These are phyloP conservation scores for Leptopilina drosophilae DNA, from an alignment of 2,888 invertebrate species.

Conservation along the genomic window DNA sequence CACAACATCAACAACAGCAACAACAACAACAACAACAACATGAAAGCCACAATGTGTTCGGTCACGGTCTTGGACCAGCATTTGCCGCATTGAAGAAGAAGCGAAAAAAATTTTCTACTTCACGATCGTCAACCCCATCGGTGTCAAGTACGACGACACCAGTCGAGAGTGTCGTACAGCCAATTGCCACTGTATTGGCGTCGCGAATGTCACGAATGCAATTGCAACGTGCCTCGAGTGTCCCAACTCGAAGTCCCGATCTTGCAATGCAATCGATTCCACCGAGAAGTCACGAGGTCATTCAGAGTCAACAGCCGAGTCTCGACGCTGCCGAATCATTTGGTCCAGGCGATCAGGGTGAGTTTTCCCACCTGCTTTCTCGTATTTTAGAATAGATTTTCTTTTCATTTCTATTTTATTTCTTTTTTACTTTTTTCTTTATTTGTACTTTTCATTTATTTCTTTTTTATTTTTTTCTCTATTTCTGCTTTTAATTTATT, in stretches of 20 bases:
- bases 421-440: too few relatives aligned
- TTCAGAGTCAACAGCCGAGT: slow-evolving; percentile 81
- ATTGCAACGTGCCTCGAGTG: slow-evolving; percentile 85
- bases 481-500: too few relatives aligned
- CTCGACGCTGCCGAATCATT: slow-evolving; percentile 68
- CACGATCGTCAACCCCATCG: slow-evolving; percentile 82
- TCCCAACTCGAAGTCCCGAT: slow-evolving; percentile 81
- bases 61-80: slow-evolving; percentile 76
- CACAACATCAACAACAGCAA: slow-evolving; percentile 61
- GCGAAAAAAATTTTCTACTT: slow-evolving; percentile 90
- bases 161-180: slow-evolving; percentile 59
- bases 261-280: slow-evolving; percentile 70
- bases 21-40: slow-evolving; percentile 62
- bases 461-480: too few relatives aligned
- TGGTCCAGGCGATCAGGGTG: slow-evolving; percentile 64
- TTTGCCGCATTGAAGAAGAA: slow-evolving; percentile 88
- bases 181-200: slow-evolving; percentile 57
- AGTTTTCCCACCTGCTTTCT: background rate
- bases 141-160: slow-evolving; percentile 75
- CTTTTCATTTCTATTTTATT: too few relatives aligned
- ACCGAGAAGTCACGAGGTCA: slow-evolving; percentile 80
- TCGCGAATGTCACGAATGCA: slow-evolving; percentile 72
- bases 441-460: too few relatives aligned
- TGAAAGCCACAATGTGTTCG: slow-evolving; percentile 71
- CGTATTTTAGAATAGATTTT: too few relatives aligned